These are phyloP conservation scores for Drosophila sproati DNA, from an alignment of 1,140 invertebrate genomes.

Conservation along the genomic window DNA sequence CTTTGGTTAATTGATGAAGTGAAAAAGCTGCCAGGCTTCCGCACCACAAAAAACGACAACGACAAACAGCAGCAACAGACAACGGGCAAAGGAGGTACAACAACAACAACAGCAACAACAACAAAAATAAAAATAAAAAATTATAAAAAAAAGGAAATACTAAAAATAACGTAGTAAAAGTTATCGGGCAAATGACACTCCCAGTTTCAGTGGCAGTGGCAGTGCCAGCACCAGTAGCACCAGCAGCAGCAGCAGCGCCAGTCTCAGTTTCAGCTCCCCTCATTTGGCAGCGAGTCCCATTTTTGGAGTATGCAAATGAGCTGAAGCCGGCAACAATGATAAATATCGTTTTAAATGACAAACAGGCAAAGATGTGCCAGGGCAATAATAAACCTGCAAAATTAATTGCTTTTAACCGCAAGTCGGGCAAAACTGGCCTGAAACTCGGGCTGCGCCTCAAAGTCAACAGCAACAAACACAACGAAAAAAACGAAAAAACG, in stretches of 20 bases:
- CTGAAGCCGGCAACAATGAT: conserved; percentile 60
- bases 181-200: conserved; percentile 70
- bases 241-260: conserved; percentile 11
- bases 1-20: conserved; percentile 80
- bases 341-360: conserved; percentile 79
- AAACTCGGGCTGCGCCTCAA: neutral
- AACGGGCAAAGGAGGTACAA: neutral
- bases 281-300: conserved; percentile 1
- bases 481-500: too few relatives aligned
- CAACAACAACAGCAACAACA: conserved; percentile 28
- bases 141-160: conserved; percentile 41
- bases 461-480: neutral
- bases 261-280: conserved; percentile 10
- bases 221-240: conserved; percentile 4
- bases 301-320: conserved; percentile 38
- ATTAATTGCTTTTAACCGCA: conserved; percentile 69
- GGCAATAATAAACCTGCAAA: conserved; percentile 68
- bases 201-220: conserved; percentile 20
- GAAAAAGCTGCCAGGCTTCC: conserved; percentile 57
- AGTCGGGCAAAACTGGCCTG: conserved; percentile 14
- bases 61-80: conserved; percentile 5
- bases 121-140: conserved; percentile 1
- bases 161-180: conserved; percentile 55
- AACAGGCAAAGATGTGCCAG: conserved; percentile 54
- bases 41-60: conserved; percentile 20